These are phyloP conservation scores for Apoderus coryli DNA, from an alignment of 2,888 invertebrate species.

Conservation along the genomic window DNA sequence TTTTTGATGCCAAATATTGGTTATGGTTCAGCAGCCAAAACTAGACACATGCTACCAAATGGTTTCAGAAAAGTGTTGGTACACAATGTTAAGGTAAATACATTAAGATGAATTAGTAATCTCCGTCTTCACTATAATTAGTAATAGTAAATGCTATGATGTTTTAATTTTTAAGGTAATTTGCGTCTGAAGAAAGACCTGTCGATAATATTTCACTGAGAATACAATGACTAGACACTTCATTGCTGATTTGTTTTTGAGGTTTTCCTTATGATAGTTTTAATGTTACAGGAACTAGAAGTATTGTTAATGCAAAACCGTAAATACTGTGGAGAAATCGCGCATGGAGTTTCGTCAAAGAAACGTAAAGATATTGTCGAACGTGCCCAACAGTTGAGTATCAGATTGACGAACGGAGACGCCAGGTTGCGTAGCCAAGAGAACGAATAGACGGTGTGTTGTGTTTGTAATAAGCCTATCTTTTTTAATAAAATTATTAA, in stretches of 20 bases:
- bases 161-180: slow-evolving; percentile 31
- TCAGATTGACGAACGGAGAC: slow-evolving; percentile 90
- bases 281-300: slow-evolving; percentile 65
- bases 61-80: slow-evolving; percentile 94
- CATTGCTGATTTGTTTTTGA: too few relatives aligned
- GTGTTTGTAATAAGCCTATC: too few relatives aligned
- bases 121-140: too few relatives aligned
- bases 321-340: slow-evolving; percentile 94
- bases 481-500: too few relatives aligned
- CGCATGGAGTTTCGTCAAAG: slow-evolving; percentile 94
- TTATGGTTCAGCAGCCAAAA: slow-evolving; percentile 91
- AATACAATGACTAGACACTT: background rate
- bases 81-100: slow-evolving; percentile 64
- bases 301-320: slow-evolving; percentile 98
- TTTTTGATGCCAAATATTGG: slow-evolving; percentile 98
- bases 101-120: slow-evolving; percentile 1
- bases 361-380: slow-evolving; percentile 94
- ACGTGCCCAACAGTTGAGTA: slow-evolving; percentile 88
- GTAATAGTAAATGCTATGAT: too few relatives aligned
- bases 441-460: slow-evolving; percentile 96
- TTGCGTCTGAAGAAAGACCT: slow-evolving; percentile 31
- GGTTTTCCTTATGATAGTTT: slow-evolving; percentile 3
- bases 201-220: slow-evolving; percentile 25
- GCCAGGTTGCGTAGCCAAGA: slow-evolving; percentile 97
- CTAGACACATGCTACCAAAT: slow-evolving; percentile 93